These are phyloP conservation scores for human (Homo sapiens) DNA, from an alignment of 2,113 vertebrate species.

Conservation along the genomic window DNA sequence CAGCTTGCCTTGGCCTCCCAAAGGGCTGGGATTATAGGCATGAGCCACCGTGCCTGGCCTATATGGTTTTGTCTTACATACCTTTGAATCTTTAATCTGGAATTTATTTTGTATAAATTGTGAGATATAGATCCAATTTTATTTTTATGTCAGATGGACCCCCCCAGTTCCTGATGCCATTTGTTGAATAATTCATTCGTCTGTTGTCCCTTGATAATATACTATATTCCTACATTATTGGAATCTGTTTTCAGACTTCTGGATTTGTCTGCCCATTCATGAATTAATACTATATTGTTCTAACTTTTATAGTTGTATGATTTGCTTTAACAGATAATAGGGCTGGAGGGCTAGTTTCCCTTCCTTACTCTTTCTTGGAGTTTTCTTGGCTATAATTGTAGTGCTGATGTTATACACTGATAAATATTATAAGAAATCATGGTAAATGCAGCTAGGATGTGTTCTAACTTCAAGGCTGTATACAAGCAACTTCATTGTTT, in stretches of 20 bases:
- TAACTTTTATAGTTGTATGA: neutral
- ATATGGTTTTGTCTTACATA: neutral
- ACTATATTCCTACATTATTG: neutral
- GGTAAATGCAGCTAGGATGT: neutral
- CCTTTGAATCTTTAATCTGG: neutral
- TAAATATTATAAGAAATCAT: neutral
- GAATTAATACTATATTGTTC: neutral
- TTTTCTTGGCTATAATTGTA: neutral
- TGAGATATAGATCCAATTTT: neutral
- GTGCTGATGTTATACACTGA: neutral
- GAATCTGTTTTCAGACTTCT: neutral
- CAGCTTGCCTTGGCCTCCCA: too few relatives aligned
- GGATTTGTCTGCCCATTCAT: neutral
- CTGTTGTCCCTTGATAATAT: neutral
- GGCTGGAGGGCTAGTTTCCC: neutral
- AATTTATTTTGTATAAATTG: neutral
- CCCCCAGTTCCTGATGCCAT: neutral
- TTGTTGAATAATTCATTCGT: neutral
- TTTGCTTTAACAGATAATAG: neutral
- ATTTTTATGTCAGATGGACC: neutral
- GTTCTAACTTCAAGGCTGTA: neutral
- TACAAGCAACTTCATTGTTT: neutral
- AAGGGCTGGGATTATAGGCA: too few relatives aligned
- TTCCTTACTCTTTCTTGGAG: neutral
- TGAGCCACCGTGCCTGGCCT: neutral